These are phyloP conservation scores for Penelope pileata DNA, from an alignment of 2,113 vertebrate species.

Conservation along the genomic window DNA sequence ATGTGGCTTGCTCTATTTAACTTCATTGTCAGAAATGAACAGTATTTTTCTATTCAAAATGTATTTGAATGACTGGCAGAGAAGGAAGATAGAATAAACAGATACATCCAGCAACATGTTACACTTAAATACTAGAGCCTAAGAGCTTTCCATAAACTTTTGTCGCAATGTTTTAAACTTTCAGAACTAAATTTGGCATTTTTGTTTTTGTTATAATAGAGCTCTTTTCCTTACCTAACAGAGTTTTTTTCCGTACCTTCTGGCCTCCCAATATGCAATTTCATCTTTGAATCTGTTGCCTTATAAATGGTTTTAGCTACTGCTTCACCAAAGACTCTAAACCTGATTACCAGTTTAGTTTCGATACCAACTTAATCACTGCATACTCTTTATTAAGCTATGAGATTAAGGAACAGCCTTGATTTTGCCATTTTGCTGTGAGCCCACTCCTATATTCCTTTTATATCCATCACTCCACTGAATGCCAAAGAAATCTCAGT, in stretches of 20 bases:
- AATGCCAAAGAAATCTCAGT: conserved; percentile 62
- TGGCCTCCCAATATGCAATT: neutral
- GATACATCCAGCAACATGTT: conserved; percentile 15
- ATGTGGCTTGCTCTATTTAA: conserved; percentile 49
- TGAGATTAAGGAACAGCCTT: neutral
- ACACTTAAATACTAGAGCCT: neutral
- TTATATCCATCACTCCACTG: conserved; percentile 31
- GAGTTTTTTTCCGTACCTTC: neutral
- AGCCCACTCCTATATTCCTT: conserved; percentile 57
- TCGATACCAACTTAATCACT: neutral
- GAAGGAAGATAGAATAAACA: neutral
- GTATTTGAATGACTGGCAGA: conserved; percentile 57
- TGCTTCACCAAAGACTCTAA: neutral
- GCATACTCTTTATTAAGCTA: neutral
- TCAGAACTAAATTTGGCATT: neutral
- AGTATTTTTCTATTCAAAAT: conserved; percentile 44
- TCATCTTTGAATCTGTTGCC: neutral
- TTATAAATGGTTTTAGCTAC: neutral
- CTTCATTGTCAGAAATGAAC: neutral
- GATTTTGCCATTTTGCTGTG: conserved; percentile 40
- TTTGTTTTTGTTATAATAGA: neutral
- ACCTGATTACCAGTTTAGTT: neutral
- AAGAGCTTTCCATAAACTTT: neutral
- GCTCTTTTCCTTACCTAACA: neutral
- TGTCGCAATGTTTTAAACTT: neutral